Evolutionary conservation across 2,797 vertebrate species (phyloP).

Genomic region (Falco columbarius): DNA sequence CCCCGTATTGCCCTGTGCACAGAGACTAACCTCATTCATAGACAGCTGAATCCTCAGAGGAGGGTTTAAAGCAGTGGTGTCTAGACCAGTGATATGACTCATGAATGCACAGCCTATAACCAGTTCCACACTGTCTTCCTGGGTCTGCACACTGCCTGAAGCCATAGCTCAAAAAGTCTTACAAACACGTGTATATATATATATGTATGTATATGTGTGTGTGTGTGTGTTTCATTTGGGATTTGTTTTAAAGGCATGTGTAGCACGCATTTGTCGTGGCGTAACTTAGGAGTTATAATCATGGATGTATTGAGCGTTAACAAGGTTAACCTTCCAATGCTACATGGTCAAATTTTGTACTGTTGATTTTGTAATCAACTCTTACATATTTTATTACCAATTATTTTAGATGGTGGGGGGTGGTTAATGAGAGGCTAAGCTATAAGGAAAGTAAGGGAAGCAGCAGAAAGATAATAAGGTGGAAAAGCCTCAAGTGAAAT

Average conservation of each 20-base stretch:
- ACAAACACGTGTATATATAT: accelerated
- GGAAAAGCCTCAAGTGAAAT: background rate
- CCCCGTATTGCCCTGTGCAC: background rate
- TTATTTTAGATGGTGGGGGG: background rate
- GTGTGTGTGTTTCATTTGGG: background rate
- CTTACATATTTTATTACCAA: background rate
- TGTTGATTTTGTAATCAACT: background rate
- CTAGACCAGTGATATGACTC: slow-evolving; percentile 58
- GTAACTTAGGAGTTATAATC: no score
- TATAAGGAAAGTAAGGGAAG: background rate
- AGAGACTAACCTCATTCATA: background rate
- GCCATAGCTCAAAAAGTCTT: background rate
- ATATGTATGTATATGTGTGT: accelerated
- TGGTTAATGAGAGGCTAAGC: background rate
- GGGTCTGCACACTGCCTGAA: slow-evolving; percentile 17
- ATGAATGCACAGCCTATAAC: slow-evolving; percentile 13
- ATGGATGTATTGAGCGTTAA: no score
- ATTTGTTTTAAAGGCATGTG: background rate
- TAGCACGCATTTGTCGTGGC: no score
- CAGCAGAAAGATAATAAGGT: background rate
- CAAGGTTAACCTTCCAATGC: no score
- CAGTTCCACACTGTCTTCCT: slow-evolving; percentile 10
- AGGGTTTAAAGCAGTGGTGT: slow-evolving; percentile 30
- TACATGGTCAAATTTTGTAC: background rate
- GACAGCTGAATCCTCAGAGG: slow-evolving; percentile 36